Conservation (phyloP, 2,113 vertebrate species). For the Sceloporus tristichus region DNA sequence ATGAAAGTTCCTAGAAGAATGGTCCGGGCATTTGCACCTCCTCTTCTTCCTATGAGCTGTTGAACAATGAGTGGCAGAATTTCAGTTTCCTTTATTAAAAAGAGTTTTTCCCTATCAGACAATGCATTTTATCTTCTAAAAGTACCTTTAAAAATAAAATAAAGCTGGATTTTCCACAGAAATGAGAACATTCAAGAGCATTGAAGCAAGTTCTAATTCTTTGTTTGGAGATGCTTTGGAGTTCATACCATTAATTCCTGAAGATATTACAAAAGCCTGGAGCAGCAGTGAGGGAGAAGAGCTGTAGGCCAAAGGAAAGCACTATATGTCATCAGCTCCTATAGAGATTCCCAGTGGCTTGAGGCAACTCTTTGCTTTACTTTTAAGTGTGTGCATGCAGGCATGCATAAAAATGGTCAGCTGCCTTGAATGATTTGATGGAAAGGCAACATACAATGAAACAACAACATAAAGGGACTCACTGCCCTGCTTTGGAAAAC, state of each 20-base stretch:
- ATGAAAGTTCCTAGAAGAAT: background rate
- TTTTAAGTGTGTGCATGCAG: no score
- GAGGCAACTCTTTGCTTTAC: background rate
- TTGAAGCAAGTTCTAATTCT: background rate
- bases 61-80: conserved; percentile 14
- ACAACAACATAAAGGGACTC: background rate
- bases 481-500: background rate
- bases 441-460: background rate
- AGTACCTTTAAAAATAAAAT: conserved; percentile 1
- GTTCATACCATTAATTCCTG: background rate
- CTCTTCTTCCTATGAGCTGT: background rate
- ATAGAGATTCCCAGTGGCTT: background rate
- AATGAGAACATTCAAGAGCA: no score
- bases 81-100: conserved; percentile 5
- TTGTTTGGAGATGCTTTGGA: background rate
- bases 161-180: background rate
- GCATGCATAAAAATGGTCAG: background rate
- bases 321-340: background rate
- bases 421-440: background rate
- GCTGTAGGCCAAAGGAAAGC: background rate
- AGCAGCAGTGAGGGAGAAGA: background rate
- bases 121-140: conserved; percentile 3
- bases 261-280: background rate
- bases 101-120: background rate
- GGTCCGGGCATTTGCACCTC: background rate